These are phyloP conservation scores for Eulemur rubriventer DNA, from an alignment of 2,797 vertebrate genomes.

Conservation along the genomic window DNA sequence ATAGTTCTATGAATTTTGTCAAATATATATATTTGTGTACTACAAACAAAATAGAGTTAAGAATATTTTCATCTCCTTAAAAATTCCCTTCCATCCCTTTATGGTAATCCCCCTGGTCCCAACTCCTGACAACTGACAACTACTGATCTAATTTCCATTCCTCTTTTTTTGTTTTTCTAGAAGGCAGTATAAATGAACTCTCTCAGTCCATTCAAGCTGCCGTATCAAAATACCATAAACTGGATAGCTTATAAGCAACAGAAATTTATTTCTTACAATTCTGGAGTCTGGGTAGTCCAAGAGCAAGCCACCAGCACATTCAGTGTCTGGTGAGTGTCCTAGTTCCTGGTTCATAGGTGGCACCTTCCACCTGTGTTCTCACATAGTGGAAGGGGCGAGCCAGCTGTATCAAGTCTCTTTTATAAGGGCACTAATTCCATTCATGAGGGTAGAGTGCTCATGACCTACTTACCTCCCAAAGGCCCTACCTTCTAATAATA, in stretches of 20 bases:
- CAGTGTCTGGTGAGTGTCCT: no score
- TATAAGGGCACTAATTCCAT: background rate
- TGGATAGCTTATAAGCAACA: background rate
- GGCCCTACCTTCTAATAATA: background rate
- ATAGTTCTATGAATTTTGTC: background rate
- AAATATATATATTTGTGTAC: background rate
- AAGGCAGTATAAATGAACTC: background rate
- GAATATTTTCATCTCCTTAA: background rate
- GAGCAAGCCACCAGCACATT: no score
- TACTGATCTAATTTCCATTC: background rate
- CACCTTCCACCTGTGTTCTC: background rate
- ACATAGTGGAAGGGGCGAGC: background rate
- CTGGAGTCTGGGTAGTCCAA: no score
- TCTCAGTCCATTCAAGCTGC: background rate
- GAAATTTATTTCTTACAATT: background rate
- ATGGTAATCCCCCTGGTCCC: background rate
- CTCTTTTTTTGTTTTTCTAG: background rate
- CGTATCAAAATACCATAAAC: background rate
- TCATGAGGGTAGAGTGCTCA: no score
- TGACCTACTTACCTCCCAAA: background rate
- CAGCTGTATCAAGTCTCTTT: background rate
- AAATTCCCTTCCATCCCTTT: rapidly evolving
- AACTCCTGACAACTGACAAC: rapidly evolving
- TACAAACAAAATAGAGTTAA: background rate
- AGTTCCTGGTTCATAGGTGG: background rate